A percentile compares a stretch with the other conserved stretches of the same genome.
Conservation (phyloP, 92 coral and sea anemone species). For the Virgularia gustaviana region DNA sequence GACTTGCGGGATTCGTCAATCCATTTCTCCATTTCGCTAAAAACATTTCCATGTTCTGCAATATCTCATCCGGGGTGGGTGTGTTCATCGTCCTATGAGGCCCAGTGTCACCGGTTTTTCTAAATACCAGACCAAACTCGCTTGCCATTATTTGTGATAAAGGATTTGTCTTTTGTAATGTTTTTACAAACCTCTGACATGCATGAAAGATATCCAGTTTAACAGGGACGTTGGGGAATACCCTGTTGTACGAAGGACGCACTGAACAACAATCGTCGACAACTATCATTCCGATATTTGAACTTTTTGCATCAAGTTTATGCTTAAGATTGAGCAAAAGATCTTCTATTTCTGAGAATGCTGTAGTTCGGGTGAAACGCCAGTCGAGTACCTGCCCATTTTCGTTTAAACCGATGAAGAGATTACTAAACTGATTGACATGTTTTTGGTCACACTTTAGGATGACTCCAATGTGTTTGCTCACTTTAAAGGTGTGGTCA, state of each 20-base stretch:
- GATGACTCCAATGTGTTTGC: conserved; percentile 57
- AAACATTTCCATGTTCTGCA: conserved; percentile 42
- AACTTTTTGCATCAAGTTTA: conserved; percentile 19
- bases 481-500: conserved; percentile 68
- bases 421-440: conserved; percentile 60
- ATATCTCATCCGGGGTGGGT: conserved; percentile 22
- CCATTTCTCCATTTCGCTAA: conserved; percentile 19
- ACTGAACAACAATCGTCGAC: conserved; percentile 60
- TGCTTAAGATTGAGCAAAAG: conserved; percentile 38
- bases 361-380: conserved; percentile 50
- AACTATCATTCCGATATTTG: conserved; percentile 34
- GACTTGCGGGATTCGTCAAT: neutral
- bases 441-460: conserved; percentile 35
- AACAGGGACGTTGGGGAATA: conserved; percentile 27
- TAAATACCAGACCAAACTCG: conserved; percentile 53
- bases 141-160: conserved; percentile 23
- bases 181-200: conserved; percentile 47
- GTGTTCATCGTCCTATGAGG: conserved; percentile 33
- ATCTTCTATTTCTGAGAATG: conserved; percentile 56
- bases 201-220: conserved; percentile 57
- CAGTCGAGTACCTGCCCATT: conserved; percentile 55
- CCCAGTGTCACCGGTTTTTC: conserved; percentile 53
- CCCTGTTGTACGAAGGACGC: conserved; percentile 20
- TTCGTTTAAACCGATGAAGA: conserved; percentile 57
- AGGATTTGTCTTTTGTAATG: conserved; percentile 36